phyloP scores from a whole-genome alignment of 1,140 invertebrate genomes.

The Metaphire vulgaris region DNA sequence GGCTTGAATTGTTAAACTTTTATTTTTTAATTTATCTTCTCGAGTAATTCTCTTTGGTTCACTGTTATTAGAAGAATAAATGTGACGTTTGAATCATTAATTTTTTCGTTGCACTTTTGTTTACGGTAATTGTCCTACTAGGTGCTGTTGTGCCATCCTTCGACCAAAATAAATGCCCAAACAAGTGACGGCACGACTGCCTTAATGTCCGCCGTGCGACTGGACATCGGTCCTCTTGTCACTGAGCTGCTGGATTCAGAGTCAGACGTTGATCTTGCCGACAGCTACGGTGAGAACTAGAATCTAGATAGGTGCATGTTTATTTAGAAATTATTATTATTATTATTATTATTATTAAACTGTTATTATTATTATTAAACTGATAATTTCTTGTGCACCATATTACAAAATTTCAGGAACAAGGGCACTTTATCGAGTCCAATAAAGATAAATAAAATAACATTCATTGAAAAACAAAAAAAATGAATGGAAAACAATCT shows the following conservation, averaged over 20 bases:
- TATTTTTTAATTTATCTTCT: no score
- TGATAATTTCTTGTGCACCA: no score
- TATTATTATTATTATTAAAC: no score
- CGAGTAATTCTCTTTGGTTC: no score
- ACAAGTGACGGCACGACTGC: slow-evolving; percentile 94
- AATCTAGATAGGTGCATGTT: slow-evolving; percentile 22
- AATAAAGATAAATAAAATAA: no score
- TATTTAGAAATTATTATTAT: neutral
- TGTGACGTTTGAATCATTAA: no score
- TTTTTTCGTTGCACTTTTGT: no score
- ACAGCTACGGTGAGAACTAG: slow-evolving; percentile 67
- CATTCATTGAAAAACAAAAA: neutral
- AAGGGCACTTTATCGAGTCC: no score
- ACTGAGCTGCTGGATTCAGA: slow-evolving; percentile 82
- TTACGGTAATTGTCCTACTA: slow-evolving; percentile 43
- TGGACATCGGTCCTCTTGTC: slow-evolving; percentile 64
- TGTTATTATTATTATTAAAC: no score
- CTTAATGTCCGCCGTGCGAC: slow-evolving; percentile 78
- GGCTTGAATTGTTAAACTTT: no score
- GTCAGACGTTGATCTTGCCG: slow-evolving; percentile 88
- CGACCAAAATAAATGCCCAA: slow-evolving; percentile 85
- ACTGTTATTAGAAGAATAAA: no score
- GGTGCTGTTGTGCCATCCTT: slow-evolving; percentile 80
- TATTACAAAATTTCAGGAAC: no score
- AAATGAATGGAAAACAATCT: neutral